Evolutionary conservation across 2,888 invertebrate genomes (phyloP).

Genomic region (Diarsia dahlii): DNA sequence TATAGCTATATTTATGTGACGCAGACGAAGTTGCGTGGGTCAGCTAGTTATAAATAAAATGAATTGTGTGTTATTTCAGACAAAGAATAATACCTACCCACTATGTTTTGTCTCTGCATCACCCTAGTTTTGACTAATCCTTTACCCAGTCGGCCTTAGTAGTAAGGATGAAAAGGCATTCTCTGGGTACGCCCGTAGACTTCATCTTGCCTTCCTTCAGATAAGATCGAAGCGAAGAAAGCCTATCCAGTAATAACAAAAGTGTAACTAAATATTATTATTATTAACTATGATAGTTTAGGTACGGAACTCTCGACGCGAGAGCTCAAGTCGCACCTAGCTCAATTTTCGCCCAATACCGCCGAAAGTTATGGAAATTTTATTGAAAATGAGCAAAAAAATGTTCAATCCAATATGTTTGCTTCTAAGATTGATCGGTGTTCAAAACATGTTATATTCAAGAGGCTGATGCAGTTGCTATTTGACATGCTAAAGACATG

Average conservation of each 20-base stretch:
- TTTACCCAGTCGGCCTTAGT: neutral
- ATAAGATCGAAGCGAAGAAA: neutral
- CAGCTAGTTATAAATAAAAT: too few species aligned
- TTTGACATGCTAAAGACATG: slow-evolving; percentile 62
- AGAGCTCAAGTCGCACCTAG: neutral
- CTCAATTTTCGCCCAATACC: slow-evolving; percentile 69
- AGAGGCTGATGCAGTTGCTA: slow-evolving; percentile 74
- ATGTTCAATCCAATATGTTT: slow-evolving; percentile 68
- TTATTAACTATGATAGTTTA: too few species aligned
- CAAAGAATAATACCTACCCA: too few species aligned
- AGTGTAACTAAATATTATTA: too few species aligned
- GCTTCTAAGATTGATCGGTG: slow-evolving; percentile 78
- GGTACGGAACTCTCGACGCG: neutral
- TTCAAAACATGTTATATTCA: slow-evolving; percentile 81
- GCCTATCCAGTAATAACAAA: neutral
- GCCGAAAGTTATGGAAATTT: slow-evolving; percentile 73
- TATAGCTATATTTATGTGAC: too few species aligned
- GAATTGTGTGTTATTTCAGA: too few species aligned
- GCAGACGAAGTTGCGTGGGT: too few species aligned
- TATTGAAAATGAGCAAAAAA: slow-evolving; percentile 69
- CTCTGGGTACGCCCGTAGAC: neutral
- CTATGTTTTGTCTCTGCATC: too few species aligned
- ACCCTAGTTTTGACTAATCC: too few species aligned
- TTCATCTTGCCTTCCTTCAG: neutral
- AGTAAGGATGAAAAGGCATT: neutral